phyloP scores from a whole-genome alignment of 2,888 invertebrate genomes.

The Copidosoma aretas region DNA sequence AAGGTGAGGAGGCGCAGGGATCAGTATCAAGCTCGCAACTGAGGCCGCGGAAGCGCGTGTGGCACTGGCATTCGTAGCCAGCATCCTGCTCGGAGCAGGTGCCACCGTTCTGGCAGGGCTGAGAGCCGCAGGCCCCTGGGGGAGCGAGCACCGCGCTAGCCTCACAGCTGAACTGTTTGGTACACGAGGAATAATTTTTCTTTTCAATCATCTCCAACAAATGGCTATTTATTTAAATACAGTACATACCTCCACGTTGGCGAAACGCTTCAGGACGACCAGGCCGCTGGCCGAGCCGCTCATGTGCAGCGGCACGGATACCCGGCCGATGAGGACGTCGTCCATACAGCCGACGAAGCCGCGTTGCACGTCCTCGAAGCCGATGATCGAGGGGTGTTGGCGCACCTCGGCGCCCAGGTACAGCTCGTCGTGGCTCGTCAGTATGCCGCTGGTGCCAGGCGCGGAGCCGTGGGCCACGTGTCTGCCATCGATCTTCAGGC shows the following conservation, averaged over 20 bases:
- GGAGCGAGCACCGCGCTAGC: constrained; percentile 66
- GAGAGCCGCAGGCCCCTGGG: constrained; percentile 75
- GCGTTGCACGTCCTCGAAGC: constrained; percentile 77
- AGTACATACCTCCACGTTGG: constrained; percentile 67
- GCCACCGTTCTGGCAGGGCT: constrained; percentile 82
- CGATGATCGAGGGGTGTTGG: constrained; percentile 76
- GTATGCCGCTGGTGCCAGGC: constrained; percentile 80
- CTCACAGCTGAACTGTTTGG: constrained; percentile 69
- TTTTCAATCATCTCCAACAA: too few species aligned
- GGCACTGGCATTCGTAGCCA: constrained; percentile 79
- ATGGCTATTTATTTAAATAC: too few species aligned
- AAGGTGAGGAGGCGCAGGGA: constrained; percentile 88
- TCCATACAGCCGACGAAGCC: constrained; percentile 94
- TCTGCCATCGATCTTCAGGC: constrained; percentile 79
- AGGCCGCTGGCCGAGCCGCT: constrained; percentile 68
- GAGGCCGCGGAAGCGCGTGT: constrained; percentile 76
- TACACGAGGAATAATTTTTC: too few species aligned
- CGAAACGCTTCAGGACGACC: constrained; percentile 71
- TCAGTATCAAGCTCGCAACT: constrained; percentile 86
- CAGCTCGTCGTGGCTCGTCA: constrained; percentile 85
- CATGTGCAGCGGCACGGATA: constrained; percentile 77
- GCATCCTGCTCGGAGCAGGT: constrained; percentile 65
- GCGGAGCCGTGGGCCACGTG: constrained; percentile 78
- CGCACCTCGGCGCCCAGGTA: constrained; percentile 85
- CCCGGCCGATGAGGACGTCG: constrained; percentile 79